A percentile compares a stretch with the other conserved stretches of the same genome.
Conservation (phyloP, 2,888 invertebrate species). For the Sinopyrophorus schimmeli region DNA sequence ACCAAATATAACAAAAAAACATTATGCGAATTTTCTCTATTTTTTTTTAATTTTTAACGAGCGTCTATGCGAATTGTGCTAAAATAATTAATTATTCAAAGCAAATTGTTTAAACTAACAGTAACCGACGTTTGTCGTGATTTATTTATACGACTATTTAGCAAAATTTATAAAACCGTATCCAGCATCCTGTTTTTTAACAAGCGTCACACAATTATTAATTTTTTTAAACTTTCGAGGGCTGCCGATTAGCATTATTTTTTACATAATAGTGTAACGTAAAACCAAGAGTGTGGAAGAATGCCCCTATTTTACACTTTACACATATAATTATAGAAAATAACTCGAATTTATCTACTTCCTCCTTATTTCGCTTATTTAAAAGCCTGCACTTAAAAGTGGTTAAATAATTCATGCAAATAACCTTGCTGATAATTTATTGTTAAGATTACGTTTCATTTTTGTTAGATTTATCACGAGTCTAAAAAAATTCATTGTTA, state of each 20-base stretch:
- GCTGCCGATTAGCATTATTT: too few species aligned
- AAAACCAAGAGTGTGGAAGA: background rate
- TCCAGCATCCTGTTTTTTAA: slow-evolving; percentile 19
- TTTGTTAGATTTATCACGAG: too few species aligned
- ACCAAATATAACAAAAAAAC: too few species aligned
- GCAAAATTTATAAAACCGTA: slow-evolving; percentile 10
- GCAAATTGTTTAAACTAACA: background rate
- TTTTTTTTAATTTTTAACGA: too few species aligned
- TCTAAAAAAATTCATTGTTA: too few species aligned
- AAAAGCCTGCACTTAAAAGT: slow-evolving; percentile 2
- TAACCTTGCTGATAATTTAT: slow-evolving; percentile 17
- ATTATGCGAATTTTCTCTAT: too few species aligned
- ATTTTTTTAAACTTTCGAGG: slow-evolving; percentile 3
- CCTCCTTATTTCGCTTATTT: slow-evolving; percentile 13
- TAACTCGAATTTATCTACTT: slow-evolving; percentile 14
- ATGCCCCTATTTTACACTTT: background rate
- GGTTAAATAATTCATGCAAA: slow-evolving; percentile 7
- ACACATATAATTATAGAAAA: background rate
- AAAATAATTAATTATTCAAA: slow-evolving; percentile 12
- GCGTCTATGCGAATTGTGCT: too few species aligned
- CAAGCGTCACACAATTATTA: too few species aligned
- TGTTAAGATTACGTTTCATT: too few species aligned
- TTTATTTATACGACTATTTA: slow-evolving; percentile 4
- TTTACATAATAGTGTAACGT: too few species aligned
- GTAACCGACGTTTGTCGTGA: background rate